These are phyloP conservation scores for Bugula neritina DNA, from an alignment of 2,888 invertebrate genomes.

Conservation along the genomic window DNA sequence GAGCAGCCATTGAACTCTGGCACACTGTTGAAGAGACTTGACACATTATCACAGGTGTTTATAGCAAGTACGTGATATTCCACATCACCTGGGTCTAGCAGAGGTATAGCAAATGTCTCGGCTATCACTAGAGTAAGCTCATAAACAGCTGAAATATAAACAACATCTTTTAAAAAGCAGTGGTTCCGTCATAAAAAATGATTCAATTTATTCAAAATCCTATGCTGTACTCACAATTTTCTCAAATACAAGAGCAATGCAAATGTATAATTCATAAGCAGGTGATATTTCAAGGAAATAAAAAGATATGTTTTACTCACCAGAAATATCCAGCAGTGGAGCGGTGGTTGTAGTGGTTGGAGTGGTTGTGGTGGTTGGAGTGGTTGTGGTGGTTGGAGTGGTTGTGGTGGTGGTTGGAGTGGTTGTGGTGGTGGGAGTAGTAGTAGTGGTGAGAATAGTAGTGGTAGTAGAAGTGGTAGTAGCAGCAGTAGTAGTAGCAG, in stretches of 20 bases:
- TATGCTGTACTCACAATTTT: too few relatives aligned
- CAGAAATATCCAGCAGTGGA: too few relatives aligned
- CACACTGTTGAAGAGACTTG: conserved; percentile 9
- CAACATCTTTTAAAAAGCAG: too few relatives aligned
- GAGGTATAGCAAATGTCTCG: background rate
- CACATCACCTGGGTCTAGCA: background rate
- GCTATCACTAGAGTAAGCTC: background rate
- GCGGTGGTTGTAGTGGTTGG: too few relatives aligned
- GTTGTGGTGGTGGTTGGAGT: background rate
- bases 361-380: too few relatives aligned
- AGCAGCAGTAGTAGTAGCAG: background rate
- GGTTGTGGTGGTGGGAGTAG: background rate
- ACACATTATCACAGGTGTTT: background rate
- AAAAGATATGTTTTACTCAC: too few relatives aligned
- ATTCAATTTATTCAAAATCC: too few relatives aligned
- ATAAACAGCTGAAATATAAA: background rate
- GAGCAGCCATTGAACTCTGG: background rate
- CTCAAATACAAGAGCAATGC: too few relatives aligned
- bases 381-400: too few relatives aligned
- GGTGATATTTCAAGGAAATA: too few relatives aligned
- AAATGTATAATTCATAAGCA: too few relatives aligned
- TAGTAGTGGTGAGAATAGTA: background rate
- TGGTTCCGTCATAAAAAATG: too few relatives aligned
- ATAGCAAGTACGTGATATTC: background rate
- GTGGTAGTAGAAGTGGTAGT: background rate